A percentile compares a stretch with the other conserved stretches of the same genome.
Conservation (phyloP, 2,113 vertebrate species). For the Coturnix japonica region DNA sequence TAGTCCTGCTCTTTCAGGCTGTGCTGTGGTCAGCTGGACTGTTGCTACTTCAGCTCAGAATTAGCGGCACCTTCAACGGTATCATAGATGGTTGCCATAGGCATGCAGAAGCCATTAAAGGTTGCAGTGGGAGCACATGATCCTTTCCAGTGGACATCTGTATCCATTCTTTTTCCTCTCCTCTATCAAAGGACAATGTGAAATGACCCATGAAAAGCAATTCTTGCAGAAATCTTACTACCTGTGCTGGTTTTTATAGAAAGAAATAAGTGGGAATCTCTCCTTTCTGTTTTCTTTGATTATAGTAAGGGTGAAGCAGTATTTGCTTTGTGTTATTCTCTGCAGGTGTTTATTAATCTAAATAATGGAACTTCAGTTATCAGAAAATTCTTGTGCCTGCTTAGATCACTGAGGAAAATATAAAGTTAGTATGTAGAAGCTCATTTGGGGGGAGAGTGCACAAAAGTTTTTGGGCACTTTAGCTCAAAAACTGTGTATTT, state of each 20-base stretch:
- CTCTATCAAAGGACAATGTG: neutral
- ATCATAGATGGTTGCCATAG: neutral
- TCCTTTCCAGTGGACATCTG: neutral
- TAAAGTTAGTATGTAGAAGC: conserved; percentile 18
- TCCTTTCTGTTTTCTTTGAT: conserved; percentile 33
- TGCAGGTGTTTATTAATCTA: conserved; percentile 60
- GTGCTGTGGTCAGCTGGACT: neutral
- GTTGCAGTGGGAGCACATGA: neutral
- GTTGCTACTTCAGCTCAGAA: neutral
- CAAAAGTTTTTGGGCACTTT: neutral
- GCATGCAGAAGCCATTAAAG: neutral
- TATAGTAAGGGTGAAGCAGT: conserved; percentile 26
- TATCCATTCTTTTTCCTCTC: neutral
- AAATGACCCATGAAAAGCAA: conserved; percentile 1
- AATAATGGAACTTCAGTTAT: conserved; percentile 63
- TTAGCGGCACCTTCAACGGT: neutral
- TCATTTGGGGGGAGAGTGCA: neutral
- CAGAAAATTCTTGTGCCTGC: conserved; percentile 54
- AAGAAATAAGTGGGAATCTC: conserved; percentile 31
- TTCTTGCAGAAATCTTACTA: neutral
- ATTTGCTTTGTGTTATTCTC: conserved; percentile 65
- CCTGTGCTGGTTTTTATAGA: conserved; percentile 1
- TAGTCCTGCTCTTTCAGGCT: neutral
- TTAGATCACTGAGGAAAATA: conserved; percentile 9
- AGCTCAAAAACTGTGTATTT: neutral